Base-by-base conservation (phyloP, 2,113 vertebrate genomes). In the Oostethus manadensis region DNA sequence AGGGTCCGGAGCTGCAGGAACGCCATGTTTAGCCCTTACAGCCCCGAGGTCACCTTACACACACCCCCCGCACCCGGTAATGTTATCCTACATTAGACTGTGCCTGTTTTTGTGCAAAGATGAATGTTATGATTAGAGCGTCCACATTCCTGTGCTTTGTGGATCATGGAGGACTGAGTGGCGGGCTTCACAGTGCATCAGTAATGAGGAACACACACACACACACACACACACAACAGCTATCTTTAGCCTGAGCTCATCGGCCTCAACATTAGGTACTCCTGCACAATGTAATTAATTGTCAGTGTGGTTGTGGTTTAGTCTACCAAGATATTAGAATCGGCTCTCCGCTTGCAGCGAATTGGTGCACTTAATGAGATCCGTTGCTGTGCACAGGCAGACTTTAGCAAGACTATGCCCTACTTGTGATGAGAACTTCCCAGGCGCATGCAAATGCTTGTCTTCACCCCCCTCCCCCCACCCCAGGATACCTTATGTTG, bases 31-130 rank as follows among this genome's bases (percentile, higher is more conserved):
- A 94, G 94, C 58, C 89, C 92, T 49, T 93, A 92, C 86, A 95
- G 97, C 84, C 87, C 79, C 1, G 94, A 95, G 71, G 86, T 97
- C 74, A 72, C 87, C 66, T 87, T 98, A 48, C 90, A 79, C 63
- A 97, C 94, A 0, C 93, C 96, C 2, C 94, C 95, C n/a, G 94
- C 94, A 64, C 88, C 95, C 77, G 93, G 97, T 97, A 92, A 80
- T 49, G 18, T 33, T 66, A 47, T 35, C 59, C 11, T 2, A 21
- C 62, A 21, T 35, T 15, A 54, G 9, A 9, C 10, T 54, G 44
- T 16, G n/a, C 44, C 45, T 55, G 6, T 18, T 6, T 58, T 56
- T 64, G 60, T 14, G 46, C 62, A 57, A 53, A 43, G 48, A 78
- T 46, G 63, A 67, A 57, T 66, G 68, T 61, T 74, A 43, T 56